Evolutionary conservation across 2,797 vertebrate genomes (phyloP).

Genomic region (Pseudomugil tenellus): DNA sequence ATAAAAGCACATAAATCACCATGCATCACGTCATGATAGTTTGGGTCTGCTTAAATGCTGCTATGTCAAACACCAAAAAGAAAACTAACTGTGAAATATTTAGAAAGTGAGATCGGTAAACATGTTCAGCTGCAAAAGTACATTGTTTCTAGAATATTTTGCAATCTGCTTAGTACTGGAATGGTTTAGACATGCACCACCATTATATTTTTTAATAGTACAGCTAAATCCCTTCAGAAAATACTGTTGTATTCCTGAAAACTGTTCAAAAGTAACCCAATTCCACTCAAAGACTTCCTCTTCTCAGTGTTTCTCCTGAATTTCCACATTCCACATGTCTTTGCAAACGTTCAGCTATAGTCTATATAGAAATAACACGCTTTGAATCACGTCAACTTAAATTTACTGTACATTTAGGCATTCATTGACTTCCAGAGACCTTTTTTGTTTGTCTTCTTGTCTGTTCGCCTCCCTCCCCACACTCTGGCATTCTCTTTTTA

Average conservation of each 20-base stretch:
- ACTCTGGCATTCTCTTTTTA: conserved; percentile 27
- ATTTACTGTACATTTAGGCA: conserved; percentile 63
- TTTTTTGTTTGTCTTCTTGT: conserved; percentile 49
- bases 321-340: conserved; percentile 48
- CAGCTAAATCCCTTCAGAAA: conserved; percentile 38
- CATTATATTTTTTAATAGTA: conserved; percentile 22
- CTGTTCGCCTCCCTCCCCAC: conserved; percentile 1
- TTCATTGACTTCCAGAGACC: conserved; percentile 55
- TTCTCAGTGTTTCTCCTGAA: conserved; percentile 11
- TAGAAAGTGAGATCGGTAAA: background rate
- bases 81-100: background rate
- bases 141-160: background rate
- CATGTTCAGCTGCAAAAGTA: background rate
- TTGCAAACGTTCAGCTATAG: conserved; percentile 53
- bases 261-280: conserved; percentile 37
- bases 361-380: conserved; percentile 64
- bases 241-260: conserved; percentile 39
- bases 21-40: too few relatives aligned
- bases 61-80: background rate
- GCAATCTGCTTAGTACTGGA: conserved; percentile 13
- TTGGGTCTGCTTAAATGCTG: too few relatives aligned
- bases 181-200: conserved; percentile 27
- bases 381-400: conserved; percentile 63
- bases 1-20: too few relatives aligned
- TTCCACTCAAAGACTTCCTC: conserved; percentile 35